Percentiles rank a stretch among this genome's conserved stretches.
phyloP scores from a whole-genome alignment of 2,888 invertebrate genomes.

The Agonopterix alstromeriana region DNA sequence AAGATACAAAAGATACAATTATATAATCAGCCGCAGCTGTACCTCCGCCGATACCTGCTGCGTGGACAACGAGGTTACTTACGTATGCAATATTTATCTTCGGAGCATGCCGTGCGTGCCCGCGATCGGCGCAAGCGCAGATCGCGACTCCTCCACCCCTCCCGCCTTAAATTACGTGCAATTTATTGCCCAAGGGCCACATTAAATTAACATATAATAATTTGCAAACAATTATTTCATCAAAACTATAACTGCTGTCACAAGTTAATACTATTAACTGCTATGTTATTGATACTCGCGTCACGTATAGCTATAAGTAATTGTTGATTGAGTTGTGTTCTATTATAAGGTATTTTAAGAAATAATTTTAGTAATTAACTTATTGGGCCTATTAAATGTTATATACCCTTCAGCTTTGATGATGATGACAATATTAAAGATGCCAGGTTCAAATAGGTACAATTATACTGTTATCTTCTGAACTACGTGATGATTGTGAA shows the following conservation, averaged over 20 bases:
- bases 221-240: constrained; percentile 59
- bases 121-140: constrained; percentile 10
- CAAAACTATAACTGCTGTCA: constrained; percentile 38
- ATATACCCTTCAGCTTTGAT: no score
- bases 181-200: constrained; percentile 52
- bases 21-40: constrained; percentile 43
- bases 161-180: constrained; percentile 51
- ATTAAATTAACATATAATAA: constrained; percentile 57
- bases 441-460: no score
- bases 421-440: no score
- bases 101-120: constrained; percentile 16
- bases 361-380: constrained; percentile 8
- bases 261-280: constrained; percentile 1
- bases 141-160: constrained; percentile 22
- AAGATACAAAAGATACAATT: constrained; percentile 25
- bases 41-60: constrained; percentile 18
- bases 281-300: no score
- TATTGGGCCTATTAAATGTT: constrained; percentile 4
- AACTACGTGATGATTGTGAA: background rate
- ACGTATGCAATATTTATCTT: constrained; percentile 46
- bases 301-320: constrained; percentile 5
- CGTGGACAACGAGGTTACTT: constrained; percentile 20
- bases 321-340: background rate
- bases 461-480: background rate
- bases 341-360: constrained; percentile 5